Evolutionary conservation across 2,113 vertebrate species (phyloP), one percentile per base, ranked within the genome.

Genomic region (Myotis yumanensis): DNA sequence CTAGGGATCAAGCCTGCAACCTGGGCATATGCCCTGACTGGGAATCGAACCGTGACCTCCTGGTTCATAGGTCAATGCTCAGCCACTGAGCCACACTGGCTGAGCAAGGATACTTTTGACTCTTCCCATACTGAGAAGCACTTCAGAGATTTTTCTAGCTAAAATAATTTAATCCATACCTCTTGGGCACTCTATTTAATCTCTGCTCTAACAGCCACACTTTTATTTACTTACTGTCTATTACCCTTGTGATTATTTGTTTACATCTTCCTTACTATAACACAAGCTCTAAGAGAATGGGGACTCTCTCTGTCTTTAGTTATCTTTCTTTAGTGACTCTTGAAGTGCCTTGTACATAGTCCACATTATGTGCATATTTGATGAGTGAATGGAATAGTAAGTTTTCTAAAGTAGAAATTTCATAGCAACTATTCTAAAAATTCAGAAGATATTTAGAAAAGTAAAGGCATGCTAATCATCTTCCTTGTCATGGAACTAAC

Each of bases 371-470:
- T 66, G 46, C 69, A 48, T 82, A 90, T 90, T 88, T 95, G 88
- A 80, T 95, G 43, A 93, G 17, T 72, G 40, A 89, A 77, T 51
- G 20, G 54, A 68, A 54, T 51, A 90, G 25, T 86, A 59, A 87
- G 32, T 90, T 96, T 93, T 91, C 52, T 59, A 88, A 94, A 80
- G 64, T 73, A 69, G 35, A 86, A 90, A 87, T 95, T 95, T 69
- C 73, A 66, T n/a, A 89, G 10, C 90, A 86, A 40, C 79, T 86
- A 15, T 85, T 84, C 37, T 76, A 91, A 84, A 86, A 91, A 79
- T 86, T 71, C 37, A 71, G 76, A 82, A 84, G 79, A 25, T 68
- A 87, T 35, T 92, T 68, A 95, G 66, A 69, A 95, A 92, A 73
- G 48, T 57, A 86, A 96, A 88, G 72, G 0, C 57, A 80, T 84